A percentile compares a stretch with the other conserved stretches of the same genome.
Conservation (phyloP, 2,113 vertebrate species). For the Podilymbus podiceps region DNA sequence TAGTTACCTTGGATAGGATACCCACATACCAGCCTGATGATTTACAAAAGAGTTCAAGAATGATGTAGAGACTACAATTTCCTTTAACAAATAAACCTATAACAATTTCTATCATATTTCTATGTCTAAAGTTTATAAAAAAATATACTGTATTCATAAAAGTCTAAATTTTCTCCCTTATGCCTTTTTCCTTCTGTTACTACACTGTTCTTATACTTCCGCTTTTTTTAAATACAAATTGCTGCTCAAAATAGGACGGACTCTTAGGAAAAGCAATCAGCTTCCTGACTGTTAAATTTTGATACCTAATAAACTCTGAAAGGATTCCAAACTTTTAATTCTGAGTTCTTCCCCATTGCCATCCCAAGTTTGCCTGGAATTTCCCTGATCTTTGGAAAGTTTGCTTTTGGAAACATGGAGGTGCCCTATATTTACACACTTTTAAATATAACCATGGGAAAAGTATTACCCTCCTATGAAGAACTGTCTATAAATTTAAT, state of each 20-base stretch:
- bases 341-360: background rate
- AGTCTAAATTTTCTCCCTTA: background rate
- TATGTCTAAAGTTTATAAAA: background rate
- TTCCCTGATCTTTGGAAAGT: background rate
- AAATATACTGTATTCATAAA: background rate
- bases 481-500: background rate
- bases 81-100: background rate
- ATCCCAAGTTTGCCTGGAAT: background rate
- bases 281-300: background rate
- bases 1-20: background rate
- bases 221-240: background rate
- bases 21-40: background rate
- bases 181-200: background rate
- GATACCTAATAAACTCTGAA: background rate
- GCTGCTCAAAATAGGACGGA: background rate
- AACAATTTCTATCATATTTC: background rate
- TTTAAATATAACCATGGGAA: background rate
- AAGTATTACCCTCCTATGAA: background rate
- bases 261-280: background rate
- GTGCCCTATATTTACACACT: background rate
- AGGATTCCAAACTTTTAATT: background rate
- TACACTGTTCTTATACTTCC: background rate
- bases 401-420: background rate
- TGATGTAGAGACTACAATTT: background rate
- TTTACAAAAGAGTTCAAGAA: background rate